Evolutionary conservation across 2,888 invertebrate genomes (phyloP).

Genomic region (Entomobrya proxima): DNA sequence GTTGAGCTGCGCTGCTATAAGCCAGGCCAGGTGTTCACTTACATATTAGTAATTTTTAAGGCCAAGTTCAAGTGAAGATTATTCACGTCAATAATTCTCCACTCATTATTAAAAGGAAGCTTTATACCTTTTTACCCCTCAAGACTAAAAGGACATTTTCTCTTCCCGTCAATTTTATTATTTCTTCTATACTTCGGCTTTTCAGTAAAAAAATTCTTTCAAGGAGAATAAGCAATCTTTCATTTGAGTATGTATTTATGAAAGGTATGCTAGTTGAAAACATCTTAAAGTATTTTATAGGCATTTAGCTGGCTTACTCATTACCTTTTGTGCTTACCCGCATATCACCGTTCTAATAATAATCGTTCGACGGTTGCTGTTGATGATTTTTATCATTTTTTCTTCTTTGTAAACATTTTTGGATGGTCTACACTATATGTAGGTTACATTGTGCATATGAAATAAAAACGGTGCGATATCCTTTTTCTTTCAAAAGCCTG

Average conservation of each 20-base stretch:
- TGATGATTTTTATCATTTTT: slow-evolving; percentile 22
- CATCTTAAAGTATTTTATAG: neutral
- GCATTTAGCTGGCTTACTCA: neutral
- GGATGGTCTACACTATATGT: neutral
- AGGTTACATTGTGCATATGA: neutral
- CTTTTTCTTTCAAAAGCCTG: neutral
- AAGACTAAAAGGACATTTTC: neutral
- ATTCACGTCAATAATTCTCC: slow-evolving; percentile 11
- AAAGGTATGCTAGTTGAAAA: neutral
- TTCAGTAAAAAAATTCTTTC: neutral
- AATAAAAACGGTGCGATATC: slow-evolving; percentile 5
- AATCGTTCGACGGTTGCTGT: neutral
- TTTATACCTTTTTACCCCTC: neutral
- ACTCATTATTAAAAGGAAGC: neutral
- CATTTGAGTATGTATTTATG: neutral
- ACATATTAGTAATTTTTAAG: too few species aligned
- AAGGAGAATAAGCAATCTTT: neutral
- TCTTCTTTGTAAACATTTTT: slow-evolving; percentile 9
- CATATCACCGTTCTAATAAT: neutral
- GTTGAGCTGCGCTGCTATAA: too few species aligned
- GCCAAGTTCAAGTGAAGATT: slow-evolving; percentile 18
- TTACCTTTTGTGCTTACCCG: too few species aligned
- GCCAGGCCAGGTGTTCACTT: slow-evolving; percentile 8
- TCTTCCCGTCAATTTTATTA: neutral
- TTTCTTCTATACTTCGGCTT: neutral